Conservation (phyloP, 2,888 invertebrate genomes). For the Acrobasis consociella region DNA sequence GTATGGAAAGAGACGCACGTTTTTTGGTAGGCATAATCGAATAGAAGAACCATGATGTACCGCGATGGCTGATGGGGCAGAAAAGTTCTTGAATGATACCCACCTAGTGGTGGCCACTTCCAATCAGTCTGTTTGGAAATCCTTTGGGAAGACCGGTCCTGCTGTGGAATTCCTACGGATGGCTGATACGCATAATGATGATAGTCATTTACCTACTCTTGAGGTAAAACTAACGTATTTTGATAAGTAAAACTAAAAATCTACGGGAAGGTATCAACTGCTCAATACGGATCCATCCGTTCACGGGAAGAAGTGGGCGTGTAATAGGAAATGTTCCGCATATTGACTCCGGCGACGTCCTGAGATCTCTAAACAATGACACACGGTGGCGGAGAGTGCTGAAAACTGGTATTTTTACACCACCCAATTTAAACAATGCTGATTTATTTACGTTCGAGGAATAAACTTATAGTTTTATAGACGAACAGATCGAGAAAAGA, state of each 20-base stretch:
- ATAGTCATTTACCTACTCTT: no score
- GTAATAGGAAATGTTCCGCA: conserved; percentile 83
- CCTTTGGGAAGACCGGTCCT: no score
- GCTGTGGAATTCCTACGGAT: no score
- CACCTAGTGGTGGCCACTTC: no score
- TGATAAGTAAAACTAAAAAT: background rate
- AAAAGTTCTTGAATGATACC: no score
- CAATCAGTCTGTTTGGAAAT: no score
- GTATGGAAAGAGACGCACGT: no score
- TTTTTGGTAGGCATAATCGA: no score
- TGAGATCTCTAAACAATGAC: conserved; percentile 80
- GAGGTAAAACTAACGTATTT: no score
- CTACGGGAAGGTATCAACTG: conserved; percentile 27
- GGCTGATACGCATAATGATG: no score
- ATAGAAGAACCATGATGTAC: no score
- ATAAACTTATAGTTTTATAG: background rate
- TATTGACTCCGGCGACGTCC: conserved; percentile 77
- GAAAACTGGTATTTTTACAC: conserved; percentile 11
- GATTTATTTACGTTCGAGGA: background rate
- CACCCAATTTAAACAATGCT: background rate
- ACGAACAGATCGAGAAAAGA: background rate
- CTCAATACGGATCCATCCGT: conserved; percentile 57
- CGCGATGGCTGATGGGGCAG: no score
- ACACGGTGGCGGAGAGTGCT: conserved; percentile 41
- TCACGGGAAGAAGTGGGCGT: conserved; percentile 80